Evolutionary conservation across 2,888 invertebrate genomes (phyloP).

Genomic region (Chrysolina haemoptera): DNA sequence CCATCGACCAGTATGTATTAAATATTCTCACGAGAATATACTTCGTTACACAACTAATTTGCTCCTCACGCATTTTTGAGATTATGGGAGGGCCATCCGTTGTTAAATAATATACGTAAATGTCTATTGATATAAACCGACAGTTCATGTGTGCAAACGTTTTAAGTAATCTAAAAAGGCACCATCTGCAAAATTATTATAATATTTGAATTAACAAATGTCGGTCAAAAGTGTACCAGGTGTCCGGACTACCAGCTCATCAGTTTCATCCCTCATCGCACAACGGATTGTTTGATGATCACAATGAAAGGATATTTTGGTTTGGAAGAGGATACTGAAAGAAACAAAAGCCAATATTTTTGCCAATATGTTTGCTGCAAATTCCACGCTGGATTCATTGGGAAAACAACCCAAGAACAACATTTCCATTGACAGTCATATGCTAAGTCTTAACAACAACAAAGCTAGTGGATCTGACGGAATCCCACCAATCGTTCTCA

Average conservation of each 20-base stretch:
- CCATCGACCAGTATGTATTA: conserved; percentile 16
- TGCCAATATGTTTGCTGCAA: too few species aligned
- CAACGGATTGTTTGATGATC: background rate
- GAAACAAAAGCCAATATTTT: too few species aligned
- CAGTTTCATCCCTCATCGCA: background rate
- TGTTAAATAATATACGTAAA: background rate
- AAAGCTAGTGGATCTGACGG: too few species aligned
- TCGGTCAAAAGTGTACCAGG: background rate
- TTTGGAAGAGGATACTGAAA: background rate
- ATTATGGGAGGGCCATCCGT: background rate
- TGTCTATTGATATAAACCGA: background rate
- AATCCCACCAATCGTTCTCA: too few species aligned
- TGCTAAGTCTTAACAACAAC: too few species aligned
- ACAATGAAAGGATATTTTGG: background rate
- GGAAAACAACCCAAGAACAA: too few species aligned
- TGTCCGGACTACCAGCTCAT: background rate
- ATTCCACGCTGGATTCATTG: too few species aligned
- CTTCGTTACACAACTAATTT: conserved; percentile 10
- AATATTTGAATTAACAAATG: background rate
- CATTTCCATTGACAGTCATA: too few species aligned
- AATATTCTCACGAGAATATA: conserved; percentile 13
- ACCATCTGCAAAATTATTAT: background rate
- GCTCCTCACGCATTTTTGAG: conserved; percentile 3
- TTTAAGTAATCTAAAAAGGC: background rate
- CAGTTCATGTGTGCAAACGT: background rate